Evolutionary conservation across 2,797 vertebrate species (phyloP), one percentile per base, ranked within the genome.

Genomic region (Falco cherrug): DNA sequence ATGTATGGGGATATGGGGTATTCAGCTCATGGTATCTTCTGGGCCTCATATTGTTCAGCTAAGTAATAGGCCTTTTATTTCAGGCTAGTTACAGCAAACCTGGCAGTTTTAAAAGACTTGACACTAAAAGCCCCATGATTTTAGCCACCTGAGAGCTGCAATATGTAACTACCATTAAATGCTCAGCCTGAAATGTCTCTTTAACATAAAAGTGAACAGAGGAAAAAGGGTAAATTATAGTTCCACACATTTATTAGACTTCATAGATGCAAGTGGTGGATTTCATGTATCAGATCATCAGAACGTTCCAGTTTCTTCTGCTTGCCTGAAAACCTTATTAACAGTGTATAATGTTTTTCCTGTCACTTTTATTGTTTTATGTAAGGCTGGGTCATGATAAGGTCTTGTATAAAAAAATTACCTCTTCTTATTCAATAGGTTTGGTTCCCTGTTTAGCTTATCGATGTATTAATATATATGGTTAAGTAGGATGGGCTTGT

Each of bases 311-410:
- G 21, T 64, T 75, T 56, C 31, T 89, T 84, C 48, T 65, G 9
- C 54, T 91, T 76, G 47, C 80, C 81, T 95, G 86, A 92, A 92
- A 95, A 83, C 12, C 35, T 74, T 56, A 53, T 35, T 92, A 77
- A 69, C 4, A 67, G 19, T 13, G 24, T 57, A 26, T 47, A 84
- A 56, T 41, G 19, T 3, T 73, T 93, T 93, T 73, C 64, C 26
- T 74, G 35, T 29, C 35, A 88, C 13, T 88, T 78, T 86, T 54
- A 75, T 43, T 79, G 33, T 70, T 86, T 90, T 70, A 89, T 37
- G 20, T 67, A 79, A 73, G 39, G 14, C 8, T 53, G 43, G 21
- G 53, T 89, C 33, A 48, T 41, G n/a, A 51, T 51, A 79, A 82
- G 19, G 26, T 82, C 83, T 78, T 88, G 31, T 63, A 24, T 92